Evolutionary conservation across 2,113 vertebrate species (phyloP).

Genomic region (Ranitomeya imitator): DNA sequence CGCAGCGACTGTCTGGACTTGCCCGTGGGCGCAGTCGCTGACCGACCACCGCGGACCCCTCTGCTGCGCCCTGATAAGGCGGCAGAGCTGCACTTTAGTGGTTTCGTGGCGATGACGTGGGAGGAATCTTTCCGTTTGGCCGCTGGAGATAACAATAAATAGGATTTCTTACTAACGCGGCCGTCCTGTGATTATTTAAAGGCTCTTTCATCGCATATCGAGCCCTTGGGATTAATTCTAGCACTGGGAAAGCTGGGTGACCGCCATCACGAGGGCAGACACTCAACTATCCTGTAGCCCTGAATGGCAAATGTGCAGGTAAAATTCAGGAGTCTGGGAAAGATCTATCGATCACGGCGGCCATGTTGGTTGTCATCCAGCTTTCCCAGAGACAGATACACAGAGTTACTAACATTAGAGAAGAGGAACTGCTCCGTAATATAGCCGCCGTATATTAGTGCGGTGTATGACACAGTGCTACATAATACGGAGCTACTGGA

Average conservation of each 20-base stretch:
- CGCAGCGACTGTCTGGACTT: not conserved
- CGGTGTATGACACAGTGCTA: not conserved
- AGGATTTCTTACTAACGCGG: slow-evolving; percentile 43
- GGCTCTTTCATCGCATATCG: not conserved
- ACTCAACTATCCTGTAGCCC: not conserved
- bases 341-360: not conserved
- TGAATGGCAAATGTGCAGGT: too few species aligned
- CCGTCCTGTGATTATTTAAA: slow-evolving; percentile 4
- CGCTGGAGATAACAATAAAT: slow-evolving; percentile 46
- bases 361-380: not conserved
- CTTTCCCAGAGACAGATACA: not conserved
- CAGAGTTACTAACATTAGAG: not conserved
- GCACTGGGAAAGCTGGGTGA: not conserved
- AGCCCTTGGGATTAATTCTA: not conserved
- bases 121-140: not conserved
- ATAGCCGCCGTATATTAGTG: not conserved
- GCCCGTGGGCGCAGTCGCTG: not conserved
- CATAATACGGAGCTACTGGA: too few species aligned
- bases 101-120: not conserved
- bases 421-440: not conserved
- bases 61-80: not conserved
- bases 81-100: not conserved
- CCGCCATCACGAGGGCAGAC: not conserved
- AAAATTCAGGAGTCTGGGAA: not conserved
- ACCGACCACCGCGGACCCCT: not conserved